phyloP scores from a whole-genome alignment of 2,797 vertebrate genomes.

The Alca torda region DNA sequence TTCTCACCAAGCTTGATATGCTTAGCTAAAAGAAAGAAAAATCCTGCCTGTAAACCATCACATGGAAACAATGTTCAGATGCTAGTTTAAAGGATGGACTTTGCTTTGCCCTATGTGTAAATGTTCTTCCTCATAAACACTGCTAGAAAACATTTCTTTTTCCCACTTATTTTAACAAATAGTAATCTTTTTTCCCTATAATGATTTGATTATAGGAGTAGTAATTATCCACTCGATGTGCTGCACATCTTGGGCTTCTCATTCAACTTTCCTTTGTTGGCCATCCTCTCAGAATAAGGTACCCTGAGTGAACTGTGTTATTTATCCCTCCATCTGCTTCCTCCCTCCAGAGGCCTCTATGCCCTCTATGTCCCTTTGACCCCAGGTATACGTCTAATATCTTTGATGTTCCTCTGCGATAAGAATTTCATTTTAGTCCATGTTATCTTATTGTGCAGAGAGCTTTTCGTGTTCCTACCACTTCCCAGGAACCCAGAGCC shows the following conservation, averaged over 20 bases:
- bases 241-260: not conserved
- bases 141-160: not conserved
- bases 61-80: not conserved
- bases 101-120: not conserved
- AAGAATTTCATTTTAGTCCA: not conserved
- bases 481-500: not conserved
- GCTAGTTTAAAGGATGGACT: not conserved
- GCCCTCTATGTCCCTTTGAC: not conserved
- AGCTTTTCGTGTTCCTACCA: not conserved
- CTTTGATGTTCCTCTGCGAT: not conserved
- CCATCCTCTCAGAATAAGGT: not conserved
- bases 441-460: not conserved
- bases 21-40: not conserved
- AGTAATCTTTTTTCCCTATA: not conserved
- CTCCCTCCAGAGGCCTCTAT: not conserved
- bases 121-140: not conserved
- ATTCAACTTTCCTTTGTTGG: not conserved
- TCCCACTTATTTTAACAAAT: not conserved
- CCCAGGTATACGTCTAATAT: not conserved
- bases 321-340: not conserved
- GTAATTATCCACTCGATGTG: not conserved
- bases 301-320: not conserved
- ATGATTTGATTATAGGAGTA: not conserved
- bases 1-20: not conserved
- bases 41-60: not conserved